phyloP scores from a whole-genome alignment of 1,140 invertebrate species.

The Eumeta japonica region DNA sequence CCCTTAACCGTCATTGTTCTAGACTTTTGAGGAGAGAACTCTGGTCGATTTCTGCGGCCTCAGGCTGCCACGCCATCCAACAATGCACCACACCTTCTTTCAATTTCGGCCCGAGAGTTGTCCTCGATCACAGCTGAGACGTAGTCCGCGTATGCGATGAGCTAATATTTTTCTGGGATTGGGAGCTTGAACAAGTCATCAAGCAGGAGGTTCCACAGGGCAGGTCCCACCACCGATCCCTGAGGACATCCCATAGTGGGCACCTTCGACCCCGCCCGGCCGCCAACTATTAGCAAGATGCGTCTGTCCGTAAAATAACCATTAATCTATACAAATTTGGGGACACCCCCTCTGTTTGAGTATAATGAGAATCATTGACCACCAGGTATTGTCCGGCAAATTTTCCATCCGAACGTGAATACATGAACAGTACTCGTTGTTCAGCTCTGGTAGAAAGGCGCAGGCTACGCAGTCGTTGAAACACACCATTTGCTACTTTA shows the following conservation, averaged over 20 bases:
- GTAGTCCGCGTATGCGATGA: no score
- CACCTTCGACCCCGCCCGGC: constrained; percentile 10
- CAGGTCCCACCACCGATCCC: no score
- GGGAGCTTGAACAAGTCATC: constrained; percentile 29
- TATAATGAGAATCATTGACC: constrained; percentile 28
- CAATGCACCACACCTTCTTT: constrained; percentile 9
- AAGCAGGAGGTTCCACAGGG: constrained; percentile 45
- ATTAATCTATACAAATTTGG: constrained; percentile 21
- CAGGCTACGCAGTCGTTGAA: no score
- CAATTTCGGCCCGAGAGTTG: constrained; percentile 15
- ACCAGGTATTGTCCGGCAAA: constrained; percentile 41
- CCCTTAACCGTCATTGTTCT: constrained; percentile 15
- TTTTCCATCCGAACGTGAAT: no score
- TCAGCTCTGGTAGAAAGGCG: no score
- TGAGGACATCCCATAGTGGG: no score
- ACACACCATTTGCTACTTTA: no score
- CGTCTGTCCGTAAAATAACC: constrained; percentile 26
- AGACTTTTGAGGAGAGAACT: constrained; percentile 14
- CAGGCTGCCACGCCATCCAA: constrained; percentile 12
- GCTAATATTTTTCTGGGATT: constrained; percentile 9
- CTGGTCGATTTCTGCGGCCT: constrained; percentile 13
- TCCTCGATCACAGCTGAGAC: constrained; percentile 24
- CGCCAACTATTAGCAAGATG: constrained; percentile 13
- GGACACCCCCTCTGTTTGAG: constrained; percentile 12
- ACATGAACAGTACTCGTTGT: no score